These are phyloP conservation scores for Drosophila malerkotliana DNA, from an alignment of 1,140 invertebrate species.

Conservation along the genomic window DNA sequence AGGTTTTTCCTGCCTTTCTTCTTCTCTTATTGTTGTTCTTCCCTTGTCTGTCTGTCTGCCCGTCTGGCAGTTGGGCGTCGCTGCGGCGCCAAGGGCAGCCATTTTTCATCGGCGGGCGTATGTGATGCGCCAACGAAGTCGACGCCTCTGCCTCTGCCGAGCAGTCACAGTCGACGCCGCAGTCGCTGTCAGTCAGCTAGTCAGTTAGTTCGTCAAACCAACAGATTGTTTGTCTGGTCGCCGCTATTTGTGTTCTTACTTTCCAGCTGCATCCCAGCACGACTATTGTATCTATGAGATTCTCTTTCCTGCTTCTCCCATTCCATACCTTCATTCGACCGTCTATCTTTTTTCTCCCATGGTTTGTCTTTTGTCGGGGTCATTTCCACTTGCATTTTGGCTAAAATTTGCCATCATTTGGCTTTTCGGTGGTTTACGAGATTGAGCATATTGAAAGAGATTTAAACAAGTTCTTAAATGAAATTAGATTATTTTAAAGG, in stretches of 20 bases:
- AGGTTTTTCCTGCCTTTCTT: conserved; percentile 1
- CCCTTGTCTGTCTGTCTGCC: conserved; percentile 36
- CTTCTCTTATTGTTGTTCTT: conserved; percentile 18
- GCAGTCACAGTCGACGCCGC: conserved; percentile 7
- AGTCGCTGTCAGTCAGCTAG: conserved; percentile 28
- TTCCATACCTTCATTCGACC: conserved; percentile 17
- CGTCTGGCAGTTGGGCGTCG: conserved; percentile 47
- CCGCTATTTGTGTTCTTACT: neutral
- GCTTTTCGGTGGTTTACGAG: conserved; percentile 20
- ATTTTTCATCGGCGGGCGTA: conserved; percentile 60
- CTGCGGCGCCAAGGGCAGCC: conserved; percentile 53
- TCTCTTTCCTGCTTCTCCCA: conserved; percentile 1
- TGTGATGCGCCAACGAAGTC: conserved; percentile 43
- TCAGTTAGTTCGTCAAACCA: conserved; percentile 48
- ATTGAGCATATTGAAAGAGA: neutral
- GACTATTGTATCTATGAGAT: conserved; percentile 55
- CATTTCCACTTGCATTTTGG: conserved; percentile 60
- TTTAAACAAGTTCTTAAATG: neutral
- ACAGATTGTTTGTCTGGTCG: conserved; percentile 51
- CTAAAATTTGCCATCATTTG: conserved; percentile 34
- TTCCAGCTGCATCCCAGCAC: conserved; percentile 5
- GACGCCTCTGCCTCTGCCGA: conserved; percentile 13
- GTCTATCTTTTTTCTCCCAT: conserved; percentile 1
- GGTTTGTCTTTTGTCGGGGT: conserved; percentile 35
- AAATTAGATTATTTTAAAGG: too few species aligned